These are phyloP conservation scores for Ancistrus triradiatus DNA, from an alignment of 2,113 vertebrate species.

Conservation along the genomic window DNA sequence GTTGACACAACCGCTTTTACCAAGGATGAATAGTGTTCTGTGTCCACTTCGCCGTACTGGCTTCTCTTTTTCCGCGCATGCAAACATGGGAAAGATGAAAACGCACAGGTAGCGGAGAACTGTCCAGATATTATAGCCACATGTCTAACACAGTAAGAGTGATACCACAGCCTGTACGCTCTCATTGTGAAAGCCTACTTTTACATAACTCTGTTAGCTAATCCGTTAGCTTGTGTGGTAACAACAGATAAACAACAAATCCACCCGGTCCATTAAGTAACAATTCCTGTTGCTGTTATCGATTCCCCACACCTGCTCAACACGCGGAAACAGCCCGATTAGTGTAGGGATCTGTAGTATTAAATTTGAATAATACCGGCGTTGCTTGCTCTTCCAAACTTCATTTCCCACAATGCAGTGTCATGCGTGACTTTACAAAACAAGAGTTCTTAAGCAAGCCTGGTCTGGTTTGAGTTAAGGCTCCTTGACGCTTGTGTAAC, in stretches of 20 bases:
- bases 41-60: conserved; percentile 76
- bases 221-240: too few species aligned
- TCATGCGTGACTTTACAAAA: too few species aligned
- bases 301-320: too few species aligned
- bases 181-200: conserved; percentile 57
- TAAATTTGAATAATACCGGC: fast-evolving
- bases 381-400: conserved; percentile 24
- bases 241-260: too few species aligned
- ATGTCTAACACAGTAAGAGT: conserved; percentile 47
- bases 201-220: not conserved
- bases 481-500: too few species aligned
- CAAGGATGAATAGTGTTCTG: conserved; percentile 79
- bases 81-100: conserved; percentile 62
- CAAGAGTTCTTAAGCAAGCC: too few species aligned
- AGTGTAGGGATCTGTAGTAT: conserved; percentile 50
- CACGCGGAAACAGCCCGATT: too few species aligned
- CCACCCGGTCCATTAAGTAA: too few species aligned
- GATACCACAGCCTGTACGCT: conserved; percentile 48
- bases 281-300: too few species aligned
- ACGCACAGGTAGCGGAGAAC: conserved; percentile 44
- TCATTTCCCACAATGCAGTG: conserved; percentile 47
- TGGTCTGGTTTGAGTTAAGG: too few species aligned
- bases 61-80: conserved; percentile 70
- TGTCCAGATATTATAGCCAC: conserved; percentile 39
- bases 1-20: conserved; percentile 74